Base-by-base conservation (phyloP, 2,888 invertebrate species). In the Hipparchia semele region DNA sequence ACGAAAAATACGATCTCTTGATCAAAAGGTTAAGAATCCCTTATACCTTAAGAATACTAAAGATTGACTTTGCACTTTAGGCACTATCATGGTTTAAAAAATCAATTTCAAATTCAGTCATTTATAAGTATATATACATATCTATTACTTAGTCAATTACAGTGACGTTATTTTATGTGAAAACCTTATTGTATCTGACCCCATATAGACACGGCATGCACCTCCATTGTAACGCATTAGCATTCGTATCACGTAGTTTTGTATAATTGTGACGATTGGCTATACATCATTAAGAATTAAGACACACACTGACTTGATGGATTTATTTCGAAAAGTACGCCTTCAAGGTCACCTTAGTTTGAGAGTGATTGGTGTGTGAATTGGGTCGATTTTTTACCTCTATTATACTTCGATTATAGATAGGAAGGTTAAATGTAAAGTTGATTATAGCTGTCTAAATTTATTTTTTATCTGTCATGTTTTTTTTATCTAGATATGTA, bases 171-270 rank as follows among this genome's bases (percentile, higher is more conserved):
- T 59, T 39, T 39, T 60, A 33, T 51, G 53, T 39, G 61, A 61
- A 69, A 69, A 70, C 66, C 60, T n/a, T 66, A 66, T 51, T 53
- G 67, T 33, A 53, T 71, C 49, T 71, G 49, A 53, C 72, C 60
- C 58, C 66, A 60, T 51, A 75, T 23, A 54, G 39, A 9, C 13
- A 83, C 80, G 79, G 81, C 85, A 87, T 51, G 81, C 85, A 87
- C 51, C 46, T 64, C 10, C 86, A 87, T 87, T 87, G 49, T 85
- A 82, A 64, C 72, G 59, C 75, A 83, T 90, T 77, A 75, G 77
- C 71, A 83, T 74, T 71, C 89, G 39, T 70, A 82, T 86, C 90
- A 90, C 90, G 90, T 90, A 80, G 71, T 77, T 83, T 88, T 87
- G 85, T 87, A 87, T 87, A 86, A 87, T 84, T 84, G 83, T 87